Evolutionary conservation across 2,113 vertebrate species (phyloP), one percentile per base, ranked within the genome.

Genomic region (Mastomys natalensis): DNA sequence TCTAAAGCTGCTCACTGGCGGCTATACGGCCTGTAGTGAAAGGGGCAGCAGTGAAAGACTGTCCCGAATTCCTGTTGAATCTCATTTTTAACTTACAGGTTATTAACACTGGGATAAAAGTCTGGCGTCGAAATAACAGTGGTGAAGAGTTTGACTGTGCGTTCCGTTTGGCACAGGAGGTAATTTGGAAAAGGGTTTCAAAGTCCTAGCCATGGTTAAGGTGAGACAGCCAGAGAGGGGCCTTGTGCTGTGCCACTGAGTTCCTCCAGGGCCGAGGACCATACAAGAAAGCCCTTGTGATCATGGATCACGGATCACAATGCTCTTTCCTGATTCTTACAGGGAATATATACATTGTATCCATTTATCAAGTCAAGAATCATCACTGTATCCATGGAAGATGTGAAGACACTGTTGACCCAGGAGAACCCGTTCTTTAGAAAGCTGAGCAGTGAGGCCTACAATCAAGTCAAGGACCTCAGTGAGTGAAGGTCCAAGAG

Each of bases 361-460:
- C 99, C 99, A 0, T 99, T 99, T 81, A 99, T 99, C 96, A 99
- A 99, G 96, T 99, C 99, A 95, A 99, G 99, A 97, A 99, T 99
- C 88, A 98, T 99, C 97, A 98, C 87, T 8, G 98, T 99, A 70
- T 99, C 98, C 3, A 98, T 99, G 98, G 99, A 99, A 98, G 99
- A 99, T 94, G 99, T 99, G 97, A 99, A 99, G 98, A 98, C 99
- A 89, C 98, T 99, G n/a, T 98, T 99, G 95, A 99, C 99, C 26
- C 99, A 99, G 98, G 99, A 99, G 98, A 99, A 99, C 96, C 99
- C 99, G 0, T 99, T 99, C 98, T 98, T 99, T 95, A 99, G 99
- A 98, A 99, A 99, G 96, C 99, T 99, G 91, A 98, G 99, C 97
- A 98, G 97, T 3, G 99, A 99, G 55, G 98, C 99, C 2, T 99